Conservation (phyloP, 2,888 invertebrate species). For the Lycaena phlaeas region DNA sequence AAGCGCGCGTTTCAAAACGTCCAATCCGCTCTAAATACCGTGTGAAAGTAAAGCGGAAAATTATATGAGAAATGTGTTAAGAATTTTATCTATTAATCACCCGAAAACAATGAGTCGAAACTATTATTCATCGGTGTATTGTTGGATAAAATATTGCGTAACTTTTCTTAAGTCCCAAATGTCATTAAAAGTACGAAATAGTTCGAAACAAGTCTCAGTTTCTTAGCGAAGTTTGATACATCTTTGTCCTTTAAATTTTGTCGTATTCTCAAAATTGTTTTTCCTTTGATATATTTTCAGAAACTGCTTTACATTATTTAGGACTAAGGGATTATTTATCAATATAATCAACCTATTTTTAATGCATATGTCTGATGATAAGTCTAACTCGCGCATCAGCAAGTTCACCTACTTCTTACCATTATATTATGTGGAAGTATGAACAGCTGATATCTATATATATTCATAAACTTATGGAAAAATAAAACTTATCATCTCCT, state of each 20-base stretch:
- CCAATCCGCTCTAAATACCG: no score
- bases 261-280: slow-evolving; percentile 4
- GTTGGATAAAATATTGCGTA: slow-evolving; percentile 13
- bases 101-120: slow-evolving; percentile 7
- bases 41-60: neutral
- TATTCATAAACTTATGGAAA: no score
- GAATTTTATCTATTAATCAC: slow-evolving; percentile 7
- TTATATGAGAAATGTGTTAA: neutral
- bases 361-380: no score
- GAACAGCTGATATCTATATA: no score
- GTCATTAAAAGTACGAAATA: slow-evolving; percentile 16
- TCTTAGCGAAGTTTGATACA: slow-evolving; percentile 7
- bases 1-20: no score
- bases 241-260: slow-evolving; percentile 10
- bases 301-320: neutral
- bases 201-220: slow-evolving; percentile 8
- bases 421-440: no score
- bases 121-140: slow-evolving; percentile 13
- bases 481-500: no score
- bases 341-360: no score
- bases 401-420: no score
- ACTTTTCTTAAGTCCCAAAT: slow-evolving; percentile 17
- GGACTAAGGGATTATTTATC: no score
- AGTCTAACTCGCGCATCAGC: no score
- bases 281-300: slow-evolving; percentile 2